A percentile compares a stretch with the other conserved stretches of the same genome.
phyloP scores from a whole-genome alignment of 2,113 vertebrate genomes.

The Macheiramphus alcinus region DNA sequence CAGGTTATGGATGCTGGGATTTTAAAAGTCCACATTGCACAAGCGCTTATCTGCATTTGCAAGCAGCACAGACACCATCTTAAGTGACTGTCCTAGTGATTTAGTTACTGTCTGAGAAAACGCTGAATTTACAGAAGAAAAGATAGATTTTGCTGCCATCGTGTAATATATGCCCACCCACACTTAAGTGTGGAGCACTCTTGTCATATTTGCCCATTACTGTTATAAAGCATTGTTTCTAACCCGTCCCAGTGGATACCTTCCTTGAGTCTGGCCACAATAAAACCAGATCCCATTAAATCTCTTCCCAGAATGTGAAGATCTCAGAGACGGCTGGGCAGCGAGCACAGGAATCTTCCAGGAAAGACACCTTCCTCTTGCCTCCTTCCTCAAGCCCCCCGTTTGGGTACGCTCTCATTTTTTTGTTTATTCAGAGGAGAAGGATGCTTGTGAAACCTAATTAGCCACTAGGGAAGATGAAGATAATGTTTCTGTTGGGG shows the following conservation, averaged over 20 bases:
- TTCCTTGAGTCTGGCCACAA: neutral
- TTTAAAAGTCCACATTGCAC: neutral
- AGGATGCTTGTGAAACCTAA: conserved; percentile 23
- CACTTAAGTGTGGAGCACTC: neutral
- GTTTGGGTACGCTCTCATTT: neutral
- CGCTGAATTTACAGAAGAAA: neutral
- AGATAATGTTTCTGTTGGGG: neutral
- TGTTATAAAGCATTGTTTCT: neutral
- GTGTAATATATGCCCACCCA: neutral
- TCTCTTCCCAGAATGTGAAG: neutral
- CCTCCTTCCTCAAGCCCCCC: neutral
- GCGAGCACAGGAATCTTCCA: neutral
- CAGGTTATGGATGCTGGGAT: neutral
- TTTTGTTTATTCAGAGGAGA: neutral
- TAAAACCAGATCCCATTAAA: neutral
- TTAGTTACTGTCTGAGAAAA: neutral
- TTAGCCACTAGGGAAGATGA: neutral
- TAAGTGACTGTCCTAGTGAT: neutral
- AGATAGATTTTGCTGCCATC: neutral
- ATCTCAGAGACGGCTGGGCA: neutral
- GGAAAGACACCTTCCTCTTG: neutral
- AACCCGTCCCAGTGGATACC: neutral
- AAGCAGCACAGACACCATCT: neutral
- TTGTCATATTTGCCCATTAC: neutral
- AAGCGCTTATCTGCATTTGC: neutral